These are phyloP conservation scores for Scaptomyza reducta DNA, from an alignment of 2,888 invertebrate species.

Conservation along the genomic window DNA sequence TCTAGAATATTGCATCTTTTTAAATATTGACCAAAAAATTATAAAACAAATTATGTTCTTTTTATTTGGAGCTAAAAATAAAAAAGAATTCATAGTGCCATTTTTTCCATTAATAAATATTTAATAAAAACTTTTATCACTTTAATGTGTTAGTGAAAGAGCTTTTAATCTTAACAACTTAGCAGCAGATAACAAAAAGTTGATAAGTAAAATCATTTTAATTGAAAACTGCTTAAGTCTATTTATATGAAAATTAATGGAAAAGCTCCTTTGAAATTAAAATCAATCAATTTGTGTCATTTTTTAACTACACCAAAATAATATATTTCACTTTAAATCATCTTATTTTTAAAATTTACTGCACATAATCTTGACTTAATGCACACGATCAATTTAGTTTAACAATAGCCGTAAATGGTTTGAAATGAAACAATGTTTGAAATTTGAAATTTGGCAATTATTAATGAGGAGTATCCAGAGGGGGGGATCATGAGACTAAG, in stretches of 20 bases:
- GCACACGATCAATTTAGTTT: not conserved
- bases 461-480: slow-evolving; percentile 2
- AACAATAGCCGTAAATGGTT: not conserved
- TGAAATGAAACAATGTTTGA: slow-evolving; percentile 9
- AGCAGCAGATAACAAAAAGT: no score
- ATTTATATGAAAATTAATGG: not conserved
- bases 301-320: not conserved
- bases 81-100: no score
- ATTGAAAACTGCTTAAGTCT: no score
- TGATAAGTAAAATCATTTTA: no score
- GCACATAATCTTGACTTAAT: slow-evolving; percentile 5
- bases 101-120: no score
- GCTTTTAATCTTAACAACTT: not conserved
- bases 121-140: no score
- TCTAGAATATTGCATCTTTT: no score
- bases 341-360: not conserved
- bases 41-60: no score
- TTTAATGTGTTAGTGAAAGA: no score
- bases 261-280: not conserved
- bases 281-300: not conserved
- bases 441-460: slow-evolving; percentile 28
- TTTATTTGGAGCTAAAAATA: no score
- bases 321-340: not conserved
- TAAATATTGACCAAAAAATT: no score
- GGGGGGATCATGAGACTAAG: slow-evolving; percentile 26